Base-by-base conservation (phyloP, 2,888 invertebrate genomes). In the Allolobophora icterica region DNA sequence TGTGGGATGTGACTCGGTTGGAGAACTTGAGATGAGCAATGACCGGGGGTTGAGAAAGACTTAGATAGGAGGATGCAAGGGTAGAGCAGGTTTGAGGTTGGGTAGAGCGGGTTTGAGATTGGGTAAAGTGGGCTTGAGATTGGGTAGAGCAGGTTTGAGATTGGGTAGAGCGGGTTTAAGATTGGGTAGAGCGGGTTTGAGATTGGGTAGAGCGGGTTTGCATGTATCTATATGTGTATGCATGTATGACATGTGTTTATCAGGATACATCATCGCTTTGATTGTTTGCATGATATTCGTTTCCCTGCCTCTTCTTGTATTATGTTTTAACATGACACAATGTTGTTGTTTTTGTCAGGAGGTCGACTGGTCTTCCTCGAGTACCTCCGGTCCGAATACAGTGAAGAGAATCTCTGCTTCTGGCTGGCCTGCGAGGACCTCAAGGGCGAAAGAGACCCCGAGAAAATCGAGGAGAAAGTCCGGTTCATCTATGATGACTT, bases 401-500 rank as follows among this genome's bases (percentile, higher is more conserved):
- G 98, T 94, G 99, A 99, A 96, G 99, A 99, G 96, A 99, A 99
- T 96, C 99, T 99, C 95, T 96, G 99, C 95, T 99, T 99, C 96
- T 99, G 99, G 98, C 96, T 98, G 95, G 99, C 99, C 93, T 99
- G 99, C 96, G 99, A 99, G 96, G 98, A 99, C 96, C 97, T 99
- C 94, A 99, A 99, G 96, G 97, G 97, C 94, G 99, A 99, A 96
- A 97, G 96, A 94, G 98, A 97, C 96, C 97, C 98, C 91, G 98
- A 98, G 95, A 97, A 97, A 93, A 97, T 99, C 94, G 99, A 99
- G 96, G 99, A 99, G 96, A 99, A 98, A 96, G 99, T 99, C 93
- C 97, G 99, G 95, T 97, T 98, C 96, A 99, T 99, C 95, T 99
- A 99, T 96, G 99, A 99, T 96, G 99, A 99, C 96, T 99, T 99